Conservation (phyloP, 2,888 invertebrate species). For the Thecocarcelia acutangulata region DNA sequence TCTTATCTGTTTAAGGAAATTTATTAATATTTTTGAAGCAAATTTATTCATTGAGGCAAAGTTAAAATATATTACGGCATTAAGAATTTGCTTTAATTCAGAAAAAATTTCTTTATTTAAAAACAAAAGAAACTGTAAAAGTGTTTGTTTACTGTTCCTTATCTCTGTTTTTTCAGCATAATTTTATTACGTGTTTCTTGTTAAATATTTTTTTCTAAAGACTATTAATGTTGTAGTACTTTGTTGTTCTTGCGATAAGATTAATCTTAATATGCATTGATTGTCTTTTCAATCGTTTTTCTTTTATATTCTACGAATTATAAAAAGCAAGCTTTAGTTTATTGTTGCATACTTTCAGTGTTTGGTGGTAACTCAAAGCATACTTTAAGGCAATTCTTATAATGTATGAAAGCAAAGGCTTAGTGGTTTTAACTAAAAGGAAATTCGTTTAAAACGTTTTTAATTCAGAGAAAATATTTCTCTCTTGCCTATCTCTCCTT, state of each 20-base stretch:
- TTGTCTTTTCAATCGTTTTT: not conserved
- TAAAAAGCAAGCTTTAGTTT: conserved; percentile 1
- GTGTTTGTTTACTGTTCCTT: conserved; percentile 4
- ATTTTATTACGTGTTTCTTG: conserved; percentile 22
- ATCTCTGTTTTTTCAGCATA: conserved; percentile 4
- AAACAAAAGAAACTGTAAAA: not conserved
- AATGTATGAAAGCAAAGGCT: not conserved
- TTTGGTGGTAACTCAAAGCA: conserved; percentile 33
- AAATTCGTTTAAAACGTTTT: conserved; percentile 30
- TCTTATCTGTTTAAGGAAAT: too few relatives aligned
- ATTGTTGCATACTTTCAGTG: conserved; percentile 51
- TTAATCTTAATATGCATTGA: conserved; percentile 39
- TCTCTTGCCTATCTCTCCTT: conserved; percentile 9
- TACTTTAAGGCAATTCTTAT: conserved; percentile 48
- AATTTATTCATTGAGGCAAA: too few relatives aligned
- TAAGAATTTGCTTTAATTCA: not conserved
- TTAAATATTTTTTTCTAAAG: not conserved
- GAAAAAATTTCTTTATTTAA: too few relatives aligned
- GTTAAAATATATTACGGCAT: too few relatives aligned
- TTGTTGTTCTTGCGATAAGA: conserved; percentile 13
- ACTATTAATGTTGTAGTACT: conserved; percentile 26
- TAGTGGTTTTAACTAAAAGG: conserved; percentile 21
- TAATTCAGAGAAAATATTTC: conserved; percentile 8
- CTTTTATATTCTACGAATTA: not conserved
- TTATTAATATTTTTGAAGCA: too few relatives aligned